Evolutionary conservation across 2,888 invertebrate genomes (phyloP), one percentile per base, ranked within the genome.

Genomic region (Idaea dimidiata): DNA sequence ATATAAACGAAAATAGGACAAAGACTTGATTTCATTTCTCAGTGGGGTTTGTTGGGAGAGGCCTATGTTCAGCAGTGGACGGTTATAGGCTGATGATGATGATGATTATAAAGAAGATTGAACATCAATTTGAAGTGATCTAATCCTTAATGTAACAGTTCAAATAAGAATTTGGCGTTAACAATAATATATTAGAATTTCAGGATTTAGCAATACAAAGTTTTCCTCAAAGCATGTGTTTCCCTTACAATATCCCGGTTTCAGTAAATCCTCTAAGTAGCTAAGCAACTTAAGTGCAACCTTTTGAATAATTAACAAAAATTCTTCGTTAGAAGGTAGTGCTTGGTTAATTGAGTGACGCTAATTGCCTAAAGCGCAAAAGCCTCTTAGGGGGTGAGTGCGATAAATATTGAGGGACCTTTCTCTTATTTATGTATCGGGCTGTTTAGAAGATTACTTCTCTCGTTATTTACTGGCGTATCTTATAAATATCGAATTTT

Each of bases 231-330:
- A 62, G 60, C 43, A 61, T 60, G 61, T 57, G 61, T 43, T 57
- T 33, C 54, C 54, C 32, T 60, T 66, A 59, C 59, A 63, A 59
- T 66, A 59, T 59, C 63, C 59, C 60, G 32, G 62, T 61, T 67
- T 32, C 64, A 69, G 68, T 77, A 77, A 76, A 79, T 76, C 75
- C 74, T 66, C 69, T 76, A 70, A 74, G 73, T 70, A 74, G 81
- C 79, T 76, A 69, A 74, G 73, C 70, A 74, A 81, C 79, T 85
- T 86, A 85, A 90, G 91, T 89, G 91, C 89, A 87, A 85, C 88
- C 89, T 88, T 87, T 89, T 92, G 89, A 91, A 91, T 90, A 84
- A 91, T 91, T 90, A 89, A 90, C 87, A 83, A 88, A 89, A 90
- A 86, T 88, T 88, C 88, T 85, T 83, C 81, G 75, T 67, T 76